Evolutionary conservation across 2,113 vertebrate genomes (phyloP).

Genomic region (Cyphomyrus plagiostoma): DNA sequence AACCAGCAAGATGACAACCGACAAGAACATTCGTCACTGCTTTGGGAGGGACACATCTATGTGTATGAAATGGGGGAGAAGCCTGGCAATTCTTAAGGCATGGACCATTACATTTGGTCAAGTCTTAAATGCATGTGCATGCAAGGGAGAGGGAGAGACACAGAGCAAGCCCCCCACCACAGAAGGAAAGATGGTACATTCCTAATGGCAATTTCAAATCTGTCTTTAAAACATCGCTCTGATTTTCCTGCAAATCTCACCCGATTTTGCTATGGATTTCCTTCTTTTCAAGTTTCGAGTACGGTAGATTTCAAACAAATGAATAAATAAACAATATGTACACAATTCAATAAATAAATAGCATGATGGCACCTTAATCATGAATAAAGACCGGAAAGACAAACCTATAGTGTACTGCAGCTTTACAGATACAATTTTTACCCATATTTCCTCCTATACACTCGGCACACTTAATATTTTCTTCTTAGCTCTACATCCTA

Average conservation of each 20-base stretch:
- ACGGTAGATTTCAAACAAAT: background rate
- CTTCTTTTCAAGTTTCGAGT: background rate
- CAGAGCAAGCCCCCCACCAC: slow-evolving; percentile 30
- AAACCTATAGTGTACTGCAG: slow-evolving; percentile 42
- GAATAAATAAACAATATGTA: background rate
- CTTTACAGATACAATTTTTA: slow-evolving; percentile 31
- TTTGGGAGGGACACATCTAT: background rate
- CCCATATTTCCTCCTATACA: slow-evolving; percentile 23
- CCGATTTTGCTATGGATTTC: background rate
- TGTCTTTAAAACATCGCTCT: background rate
- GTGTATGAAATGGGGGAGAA: background rate
- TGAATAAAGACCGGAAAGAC: background rate
- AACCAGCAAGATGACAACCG: background rate
- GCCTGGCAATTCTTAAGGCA: slow-evolving; percentile 55
- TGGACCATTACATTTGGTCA: slow-evolving; percentile 60
- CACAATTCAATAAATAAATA: background rate
- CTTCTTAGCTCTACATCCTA: slow-evolving; percentile 29
- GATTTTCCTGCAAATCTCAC: background rate
- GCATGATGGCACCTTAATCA: background rate
- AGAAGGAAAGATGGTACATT: background rate
- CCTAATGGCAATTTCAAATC: background rate
- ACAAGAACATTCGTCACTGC: background rate
- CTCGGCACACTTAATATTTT: slow-evolving; percentile 28
- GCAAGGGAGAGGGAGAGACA: slow-evolving; percentile 26
- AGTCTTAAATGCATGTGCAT: slow-evolving; percentile 11